phyloP scores from a whole-genome alignment of 2,113 vertebrate genomes.

The Meles meles region DNA sequence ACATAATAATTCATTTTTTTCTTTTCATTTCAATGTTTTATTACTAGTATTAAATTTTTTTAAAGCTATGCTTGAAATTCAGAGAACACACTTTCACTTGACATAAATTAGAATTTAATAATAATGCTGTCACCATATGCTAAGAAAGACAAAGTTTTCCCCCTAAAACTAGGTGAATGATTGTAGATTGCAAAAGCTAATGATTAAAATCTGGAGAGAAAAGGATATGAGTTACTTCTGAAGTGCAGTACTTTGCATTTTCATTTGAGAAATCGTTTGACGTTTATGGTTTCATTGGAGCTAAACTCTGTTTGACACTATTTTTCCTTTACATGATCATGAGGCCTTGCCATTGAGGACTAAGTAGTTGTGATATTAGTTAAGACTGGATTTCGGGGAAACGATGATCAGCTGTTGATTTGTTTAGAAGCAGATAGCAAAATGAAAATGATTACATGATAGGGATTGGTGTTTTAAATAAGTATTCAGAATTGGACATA shows the following conservation, averaged over 20 bases:
- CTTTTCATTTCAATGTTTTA: background rate
- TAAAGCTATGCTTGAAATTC: background rate
- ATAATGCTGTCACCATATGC: conserved; percentile 42
- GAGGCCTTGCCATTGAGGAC: background rate
- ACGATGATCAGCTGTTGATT: background rate
- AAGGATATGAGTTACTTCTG: conserved; percentile 29
- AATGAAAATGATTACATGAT: background rate
- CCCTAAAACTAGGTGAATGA: conserved; percentile 1
- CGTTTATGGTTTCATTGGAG: background rate
- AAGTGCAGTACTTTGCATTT: background rate
- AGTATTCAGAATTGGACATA: background rate
- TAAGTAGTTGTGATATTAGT: background rate
- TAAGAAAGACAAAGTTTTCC: conserved; percentile 45
- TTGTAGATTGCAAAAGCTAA: conserved; percentile 28
- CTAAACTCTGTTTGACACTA: background rate
- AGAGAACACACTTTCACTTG: background rate
- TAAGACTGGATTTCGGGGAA: background rate
- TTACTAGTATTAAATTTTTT: background rate
- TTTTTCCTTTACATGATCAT: background rate
- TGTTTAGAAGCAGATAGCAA: background rate
- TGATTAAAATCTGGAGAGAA: conserved; percentile 44
- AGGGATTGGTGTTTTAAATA: background rate
- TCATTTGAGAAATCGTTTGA: background rate
- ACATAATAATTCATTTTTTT: background rate
- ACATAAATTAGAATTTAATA: conserved; percentile 68